Conservation (phyloP, 2,113 vertebrate genomes). For the Hucho hucho region DNA sequence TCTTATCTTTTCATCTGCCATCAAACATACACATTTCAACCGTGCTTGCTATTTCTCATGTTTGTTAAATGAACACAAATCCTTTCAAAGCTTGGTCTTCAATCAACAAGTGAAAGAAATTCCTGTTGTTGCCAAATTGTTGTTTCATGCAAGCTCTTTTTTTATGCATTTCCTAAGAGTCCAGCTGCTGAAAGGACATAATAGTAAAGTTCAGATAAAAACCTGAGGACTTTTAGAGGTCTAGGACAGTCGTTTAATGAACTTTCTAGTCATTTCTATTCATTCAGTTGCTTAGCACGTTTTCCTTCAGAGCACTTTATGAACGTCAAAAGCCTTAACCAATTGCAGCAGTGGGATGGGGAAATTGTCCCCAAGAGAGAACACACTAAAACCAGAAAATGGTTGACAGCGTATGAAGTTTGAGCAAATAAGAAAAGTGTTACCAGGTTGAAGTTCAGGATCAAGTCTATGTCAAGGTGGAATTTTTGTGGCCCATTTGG, state of each 20-base stretch:
- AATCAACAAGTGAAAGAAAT: conserved; percentile 37
- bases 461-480: background rate
- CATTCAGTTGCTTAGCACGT: conserved; percentile 31
- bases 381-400: conserved; percentile 15
- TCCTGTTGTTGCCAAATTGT: conserved; percentile 51
- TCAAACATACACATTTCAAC: conserved; percentile 40
- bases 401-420: conserved; percentile 36
- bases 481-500: background rate
- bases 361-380: conserved; percentile 24
- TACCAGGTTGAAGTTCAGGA: background rate
- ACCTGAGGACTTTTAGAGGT: conserved; percentile 39
- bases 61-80: conserved; percentile 42
- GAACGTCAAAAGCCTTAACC: conserved; percentile 70
- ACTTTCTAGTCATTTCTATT: conserved; percentile 34
- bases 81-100: conserved; percentile 31
- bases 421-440: conserved; percentile 25
- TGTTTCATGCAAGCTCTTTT: conserved; percentile 12
- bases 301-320: conserved; percentile 70
- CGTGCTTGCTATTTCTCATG: conserved; percentile 33
- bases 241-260: conserved; percentile 47
- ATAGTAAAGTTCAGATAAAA: conserved; percentile 27
- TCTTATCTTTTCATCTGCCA: background rate
- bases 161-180: background rate
- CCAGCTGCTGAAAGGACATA: conserved; percentile 27
- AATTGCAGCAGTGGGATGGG: background rate